A percentile compares a stretch with the other conserved stretches of the same genome.
phyloP scores from a whole-genome alignment of 2,113 vertebrate genomes.

The Pithys albifrons region DNA sequence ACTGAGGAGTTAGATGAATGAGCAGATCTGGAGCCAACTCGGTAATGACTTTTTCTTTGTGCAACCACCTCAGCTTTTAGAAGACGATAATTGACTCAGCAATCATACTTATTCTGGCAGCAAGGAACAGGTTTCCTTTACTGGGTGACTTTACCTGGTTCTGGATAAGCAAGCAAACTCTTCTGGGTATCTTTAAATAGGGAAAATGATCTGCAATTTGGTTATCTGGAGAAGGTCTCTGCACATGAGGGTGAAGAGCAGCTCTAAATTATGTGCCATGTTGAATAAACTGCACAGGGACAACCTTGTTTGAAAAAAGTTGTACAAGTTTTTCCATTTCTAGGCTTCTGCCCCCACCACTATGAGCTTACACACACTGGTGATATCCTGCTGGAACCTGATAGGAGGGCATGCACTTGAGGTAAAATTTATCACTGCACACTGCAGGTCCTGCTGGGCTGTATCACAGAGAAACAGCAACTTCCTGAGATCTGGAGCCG shows the following conservation, averaged over 20 bases:
- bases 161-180: background rate
- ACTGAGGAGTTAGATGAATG: background rate
- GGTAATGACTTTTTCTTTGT: slow-evolving; percentile 5
- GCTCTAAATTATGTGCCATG: background rate
- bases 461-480: no score
- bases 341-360: background rate
- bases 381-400: background rate
- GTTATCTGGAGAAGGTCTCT: background rate
- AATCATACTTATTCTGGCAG: background rate
- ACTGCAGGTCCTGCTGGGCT: background rate
- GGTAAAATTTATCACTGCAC: background rate
- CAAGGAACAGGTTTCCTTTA: background rate
- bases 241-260: background rate
- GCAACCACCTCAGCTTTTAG: slow-evolving; percentile 5
- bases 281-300: background rate
- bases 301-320: background rate
- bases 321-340: background rate
- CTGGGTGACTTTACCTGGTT: background rate
- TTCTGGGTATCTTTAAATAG: background rate
- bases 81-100: background rate
- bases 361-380: background rate
- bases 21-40: background rate
- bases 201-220: background rate
- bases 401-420: background rate
- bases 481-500: background rate